These are phyloP conservation scores for Theretra japonica DNA, from an alignment of 2,888 invertebrate species.

Conservation along the genomic window DNA sequence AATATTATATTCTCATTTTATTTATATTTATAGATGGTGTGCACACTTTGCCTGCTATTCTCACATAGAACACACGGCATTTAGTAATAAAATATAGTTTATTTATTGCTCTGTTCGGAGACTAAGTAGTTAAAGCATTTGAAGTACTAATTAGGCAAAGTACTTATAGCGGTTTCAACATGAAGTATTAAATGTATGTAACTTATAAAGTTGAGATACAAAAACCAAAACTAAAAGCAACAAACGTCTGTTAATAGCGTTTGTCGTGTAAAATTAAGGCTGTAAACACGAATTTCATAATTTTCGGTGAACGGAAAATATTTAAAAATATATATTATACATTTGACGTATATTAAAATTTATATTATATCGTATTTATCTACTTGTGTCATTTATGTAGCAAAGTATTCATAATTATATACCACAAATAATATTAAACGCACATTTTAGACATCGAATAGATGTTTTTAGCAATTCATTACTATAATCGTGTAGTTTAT, in stretches of 20 bases:
- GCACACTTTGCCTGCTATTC: background rate
- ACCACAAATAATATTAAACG: conserved; percentile 32
- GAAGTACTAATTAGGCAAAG: background rate
- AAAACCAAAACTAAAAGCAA: conserved; percentile 15
- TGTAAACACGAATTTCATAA: conserved; percentile 23
- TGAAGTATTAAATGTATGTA: background rate
- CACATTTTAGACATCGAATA: conserved; percentile 45
- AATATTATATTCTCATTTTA: conserved; percentile 6
- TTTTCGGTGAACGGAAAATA: conserved; percentile 2
- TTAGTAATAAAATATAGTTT: background rate
- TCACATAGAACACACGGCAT: background rate
- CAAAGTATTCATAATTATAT: conserved; percentile 31
- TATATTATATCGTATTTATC: conserved; percentile 18
- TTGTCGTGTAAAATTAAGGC: conserved; percentile 17
- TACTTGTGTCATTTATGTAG: conserved; percentile 27
- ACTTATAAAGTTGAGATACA: conserved; percentile 18
- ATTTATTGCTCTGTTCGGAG: background rate
- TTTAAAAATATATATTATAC: conserved; percentile 17
- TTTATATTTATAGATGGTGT: background rate
- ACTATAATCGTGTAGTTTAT: conserved; percentile 30
- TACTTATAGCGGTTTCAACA: background rate
- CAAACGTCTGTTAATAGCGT: conserved; percentile 13
- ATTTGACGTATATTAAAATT: conserved; percentile 20
- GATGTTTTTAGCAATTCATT: conserved; percentile 39
- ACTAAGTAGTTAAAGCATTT: background rate